These are phyloP conservation scores for Trichosurus vulpecula DNA, from an alignment of 2,797 vertebrate genomes.

Conservation along the genomic window DNA sequence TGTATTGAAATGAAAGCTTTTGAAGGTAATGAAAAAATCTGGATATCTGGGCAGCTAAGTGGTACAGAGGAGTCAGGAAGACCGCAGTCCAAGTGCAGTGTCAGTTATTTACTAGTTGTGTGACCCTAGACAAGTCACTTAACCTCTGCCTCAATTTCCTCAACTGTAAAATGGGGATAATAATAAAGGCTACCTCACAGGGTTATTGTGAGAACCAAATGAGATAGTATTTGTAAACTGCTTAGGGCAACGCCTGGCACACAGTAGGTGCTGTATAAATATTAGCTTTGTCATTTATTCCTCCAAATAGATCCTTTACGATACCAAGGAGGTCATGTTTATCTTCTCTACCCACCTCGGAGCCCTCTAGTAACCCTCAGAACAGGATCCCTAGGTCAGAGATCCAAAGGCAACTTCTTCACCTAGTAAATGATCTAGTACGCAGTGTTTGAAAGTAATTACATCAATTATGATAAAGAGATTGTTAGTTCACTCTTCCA, in stretches of 20 bases:
- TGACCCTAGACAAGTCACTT: neutral
- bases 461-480: neutral
- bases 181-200: neutral
- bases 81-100: neutral
- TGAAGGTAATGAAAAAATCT: neutral
- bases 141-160: neutral
- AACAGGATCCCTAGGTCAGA: neutral
- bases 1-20: neutral
- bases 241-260: neutral
- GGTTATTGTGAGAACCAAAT: neutral
- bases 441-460: neutral
- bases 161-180: neutral
- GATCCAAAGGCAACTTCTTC: neutral
- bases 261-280: neutral
- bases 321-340: neutral
- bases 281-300: neutral
- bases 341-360: neutral
- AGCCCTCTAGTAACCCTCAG: neutral
- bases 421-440: neutral
- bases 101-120: neutral
- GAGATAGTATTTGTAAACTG: neutral
- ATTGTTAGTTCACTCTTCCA: slow-evolving; percentile 19
- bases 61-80: neutral
- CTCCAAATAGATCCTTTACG: neutral
- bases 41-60: neutral